Conservation (phyloP, 2,888 invertebrate genomes). For the Parnassius smintheus region DNA sequence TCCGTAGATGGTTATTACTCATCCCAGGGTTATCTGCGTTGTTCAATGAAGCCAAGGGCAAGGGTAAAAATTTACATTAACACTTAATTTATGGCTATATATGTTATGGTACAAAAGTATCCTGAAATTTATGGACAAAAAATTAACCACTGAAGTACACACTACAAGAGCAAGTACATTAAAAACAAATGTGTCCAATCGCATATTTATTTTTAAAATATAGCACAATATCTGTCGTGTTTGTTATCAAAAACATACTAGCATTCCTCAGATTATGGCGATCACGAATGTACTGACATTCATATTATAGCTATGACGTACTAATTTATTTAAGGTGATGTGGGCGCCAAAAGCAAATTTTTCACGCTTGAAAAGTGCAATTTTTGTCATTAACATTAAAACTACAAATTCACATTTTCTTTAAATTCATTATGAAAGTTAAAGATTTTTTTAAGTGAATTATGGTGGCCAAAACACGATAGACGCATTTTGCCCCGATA, state of each 20-base stretch:
- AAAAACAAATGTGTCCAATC: background rate
- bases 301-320: no score
- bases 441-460: no score
- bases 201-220: background rate
- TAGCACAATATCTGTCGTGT: background rate
- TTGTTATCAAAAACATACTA: background rate
- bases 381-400: no score
- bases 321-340: no score
- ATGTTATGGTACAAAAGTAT: background rate
- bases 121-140: constrained; percentile 1
- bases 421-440: no score
- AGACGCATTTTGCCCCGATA: no score
- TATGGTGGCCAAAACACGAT: no score
- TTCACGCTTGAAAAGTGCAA: no score
- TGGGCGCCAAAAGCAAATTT: no score
- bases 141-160: background rate
- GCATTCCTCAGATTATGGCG: background rate
- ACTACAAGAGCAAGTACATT: background rate
- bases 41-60: constrained; percentile 18
- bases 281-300: no score
- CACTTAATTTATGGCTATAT: constrained; percentile 2
- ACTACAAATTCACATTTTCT: no score
- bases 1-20: constrained; percentile 9
- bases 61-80: constrained; percentile 9
- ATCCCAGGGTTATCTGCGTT: constrained; percentile 9